Evolutionary conservation across 2,797 vertebrate species (phyloP).

Genomic region (Tragelaphus eurycerus): DNA sequence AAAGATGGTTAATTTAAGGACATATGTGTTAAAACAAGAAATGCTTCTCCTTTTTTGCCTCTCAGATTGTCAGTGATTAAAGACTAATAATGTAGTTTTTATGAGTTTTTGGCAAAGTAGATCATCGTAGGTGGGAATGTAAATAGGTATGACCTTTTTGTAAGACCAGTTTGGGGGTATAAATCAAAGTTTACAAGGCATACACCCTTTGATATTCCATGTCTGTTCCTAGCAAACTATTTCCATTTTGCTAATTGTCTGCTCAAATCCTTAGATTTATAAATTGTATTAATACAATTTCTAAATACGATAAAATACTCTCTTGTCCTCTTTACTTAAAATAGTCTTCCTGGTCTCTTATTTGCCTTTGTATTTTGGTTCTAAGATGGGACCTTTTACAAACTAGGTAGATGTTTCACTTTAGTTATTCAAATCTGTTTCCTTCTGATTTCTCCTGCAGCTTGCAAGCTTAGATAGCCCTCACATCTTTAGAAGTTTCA

Average conservation of each 20-base stretch:
- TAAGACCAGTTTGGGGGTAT: background rate
- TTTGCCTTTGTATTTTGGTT: conserved; percentile 46
- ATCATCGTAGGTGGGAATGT: background rate
- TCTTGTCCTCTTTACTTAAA: background rate
- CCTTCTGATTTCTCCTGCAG: conserved; percentile 9
- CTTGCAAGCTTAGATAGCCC: conserved; percentile 6
- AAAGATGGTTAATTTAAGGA: background rate
- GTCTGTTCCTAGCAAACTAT: conserved; percentile 16
- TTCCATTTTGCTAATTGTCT: background rate
- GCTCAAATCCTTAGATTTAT: background rate
- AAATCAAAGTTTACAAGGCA: background rate
- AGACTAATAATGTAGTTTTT: background rate
- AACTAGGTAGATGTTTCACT: conserved; percentile 20
- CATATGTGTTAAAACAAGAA: background rate
- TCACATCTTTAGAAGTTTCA: background rate
- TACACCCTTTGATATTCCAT: background rate
- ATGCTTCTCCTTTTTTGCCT: background rate
- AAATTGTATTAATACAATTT: conserved; percentile 16
- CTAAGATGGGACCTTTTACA: conserved; percentile 16
- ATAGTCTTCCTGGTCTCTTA: background rate
- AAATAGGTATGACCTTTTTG: background rate
- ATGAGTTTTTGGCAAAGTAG: background rate
- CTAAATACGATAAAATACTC: background rate
- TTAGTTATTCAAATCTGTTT: conserved; percentile 51
- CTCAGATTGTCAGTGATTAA: background rate